Base-by-base conservation (phyloP, 2,888 invertebrate genomes). In the Cryptus armator region DNA sequence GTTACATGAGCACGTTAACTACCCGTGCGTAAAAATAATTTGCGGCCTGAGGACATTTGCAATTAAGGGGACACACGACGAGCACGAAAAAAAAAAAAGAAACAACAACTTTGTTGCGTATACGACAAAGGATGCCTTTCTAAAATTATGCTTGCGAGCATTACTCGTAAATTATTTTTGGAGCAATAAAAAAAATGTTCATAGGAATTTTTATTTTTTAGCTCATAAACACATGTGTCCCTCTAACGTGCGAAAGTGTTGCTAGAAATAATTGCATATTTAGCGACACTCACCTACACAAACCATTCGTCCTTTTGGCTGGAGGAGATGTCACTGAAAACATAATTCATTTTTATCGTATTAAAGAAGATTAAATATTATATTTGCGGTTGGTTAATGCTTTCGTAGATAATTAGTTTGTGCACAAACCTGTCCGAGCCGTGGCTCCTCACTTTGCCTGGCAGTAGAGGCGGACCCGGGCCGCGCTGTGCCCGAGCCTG, bases 221-320 rank as follows among this genome's bases (percentile, higher is more conserved):
- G 1, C 2, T 46, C 44, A 29, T 14, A 48, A 46, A 14, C 5
- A 5, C 37, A 14, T 19, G 56, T 24, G 37, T 10, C 14, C 44
- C 19, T 46, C 24, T 14, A 10, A 37, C 48, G 5, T 29, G n/a
- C 2, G 16, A 51, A 75, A 16, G n/a, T n/a, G 32, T 29, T 32
- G 12, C 12, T 14, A 29, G 14, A 12, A 6, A 37, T 19, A 76
- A 71, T 64, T 44, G n/a, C 29, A 51, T 32, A 29, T 12, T 76
- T 53, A 0, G 6, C 12, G 68, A 79, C 78, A 92, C 95, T 94
- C 89, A 95, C 95, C 95, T 95, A 95, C 95, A 97, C 97, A 96
- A 97, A 97, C 98, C 98, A 98, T 95, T 98, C 98, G 96, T 98
- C 98, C 95, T 98, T 98, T 95, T 97, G 95, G 94, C 94, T 95